phyloP scores from a whole-genome alignment of 2,113 vertebrate species.

The Cairina moschata region DNA sequence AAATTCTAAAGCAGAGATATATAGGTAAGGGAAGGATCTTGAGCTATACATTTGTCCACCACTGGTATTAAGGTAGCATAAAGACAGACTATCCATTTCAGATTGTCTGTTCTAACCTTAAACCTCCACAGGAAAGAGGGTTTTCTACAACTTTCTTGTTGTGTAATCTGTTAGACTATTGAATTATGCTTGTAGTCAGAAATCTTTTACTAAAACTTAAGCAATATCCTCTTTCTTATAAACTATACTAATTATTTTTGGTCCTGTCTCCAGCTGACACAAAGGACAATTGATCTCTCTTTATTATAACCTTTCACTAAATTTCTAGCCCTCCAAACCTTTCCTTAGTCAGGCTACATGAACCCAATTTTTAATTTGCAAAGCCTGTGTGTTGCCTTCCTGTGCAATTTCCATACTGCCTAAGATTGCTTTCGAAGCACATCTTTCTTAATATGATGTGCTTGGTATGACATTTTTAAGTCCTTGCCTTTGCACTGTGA shows the following conservation, averaged over 20 bases:
- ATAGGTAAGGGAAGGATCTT: not conserved
- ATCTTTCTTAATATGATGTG: not conserved
- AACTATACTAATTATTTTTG: not conserved
- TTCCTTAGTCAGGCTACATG: not conserved
- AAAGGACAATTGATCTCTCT: not conserved
- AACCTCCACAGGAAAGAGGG: not conserved
- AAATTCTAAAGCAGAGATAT: not conserved
- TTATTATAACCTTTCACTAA: not conserved
- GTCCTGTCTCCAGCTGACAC: not conserved
- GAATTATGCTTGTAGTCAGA: not conserved
- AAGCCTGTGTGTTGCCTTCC: not conserved
- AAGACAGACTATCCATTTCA: not conserved
- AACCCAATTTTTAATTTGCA: not conserved
- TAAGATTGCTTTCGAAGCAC: not conserved
- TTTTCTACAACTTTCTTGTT: not conserved
- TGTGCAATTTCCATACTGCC: not conserved
- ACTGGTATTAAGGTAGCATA: not conserved
- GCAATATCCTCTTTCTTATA: not conserved
- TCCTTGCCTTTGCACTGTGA: not conserved
- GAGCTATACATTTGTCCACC: not conserved
- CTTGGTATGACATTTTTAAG: not conserved
- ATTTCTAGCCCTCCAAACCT: not conserved
- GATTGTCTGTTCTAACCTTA: not conserved
- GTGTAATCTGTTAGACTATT: not conserved
- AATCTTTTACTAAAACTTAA: not conserved